A percentile compares a stretch with the other conserved stretches of the same genome.
These are phyloP conservation scores for Phocoena sinus DNA, from an alignment of 2,113 vertebrate genomes.

Conservation along the genomic window DNA sequence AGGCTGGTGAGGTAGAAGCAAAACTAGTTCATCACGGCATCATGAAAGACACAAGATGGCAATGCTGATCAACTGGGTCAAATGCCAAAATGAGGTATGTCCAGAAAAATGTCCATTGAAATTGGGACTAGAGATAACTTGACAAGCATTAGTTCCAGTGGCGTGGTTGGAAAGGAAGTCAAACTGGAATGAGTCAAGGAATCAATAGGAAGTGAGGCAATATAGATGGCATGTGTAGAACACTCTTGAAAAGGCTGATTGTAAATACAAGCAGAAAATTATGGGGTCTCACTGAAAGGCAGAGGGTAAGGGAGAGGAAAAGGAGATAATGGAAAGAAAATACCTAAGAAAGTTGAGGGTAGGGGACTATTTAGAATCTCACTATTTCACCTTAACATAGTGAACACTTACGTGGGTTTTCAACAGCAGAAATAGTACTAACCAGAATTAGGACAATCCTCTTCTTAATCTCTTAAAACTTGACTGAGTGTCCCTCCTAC, in stretches of 20 bases:
- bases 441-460: background rate
- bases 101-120: background rate
- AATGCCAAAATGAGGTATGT: background rate
- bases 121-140: background rate
- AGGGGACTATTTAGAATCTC: background rate
- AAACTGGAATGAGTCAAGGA: background rate
- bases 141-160: background rate
- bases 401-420: background rate
- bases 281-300: background rate
- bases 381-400: constrained; percentile 5
- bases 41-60: background rate
- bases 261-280: background rate
- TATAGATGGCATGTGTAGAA: background rate
- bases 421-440: background rate
- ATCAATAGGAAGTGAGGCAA: background rate
- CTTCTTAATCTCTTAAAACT: constrained; percentile 12
- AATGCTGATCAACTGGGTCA: background rate
- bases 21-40: background rate
- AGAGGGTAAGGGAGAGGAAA: background rate
- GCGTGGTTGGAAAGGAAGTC: background rate
- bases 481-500: background rate
- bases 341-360: background rate
- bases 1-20: background rate
- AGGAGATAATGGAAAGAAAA: background rate
- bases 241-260: background rate